Evolutionary conservation across 2,797 vertebrate species (phyloP).

Genomic region (Gymnodraco acuticeps): DNA sequence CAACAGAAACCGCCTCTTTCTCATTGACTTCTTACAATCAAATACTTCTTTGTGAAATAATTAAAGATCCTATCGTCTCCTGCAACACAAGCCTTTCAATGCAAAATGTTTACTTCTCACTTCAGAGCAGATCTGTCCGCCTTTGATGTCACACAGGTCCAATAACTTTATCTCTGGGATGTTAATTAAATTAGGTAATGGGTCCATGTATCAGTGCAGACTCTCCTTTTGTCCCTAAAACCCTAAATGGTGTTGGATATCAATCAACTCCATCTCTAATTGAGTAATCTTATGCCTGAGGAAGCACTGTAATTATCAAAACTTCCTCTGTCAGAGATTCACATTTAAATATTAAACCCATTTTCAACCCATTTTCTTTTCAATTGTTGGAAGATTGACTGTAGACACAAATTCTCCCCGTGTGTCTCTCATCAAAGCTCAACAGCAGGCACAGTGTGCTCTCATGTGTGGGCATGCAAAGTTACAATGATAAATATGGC

Average conservation of each 20-base stretch:
- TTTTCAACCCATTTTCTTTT: constrained; percentile 27
- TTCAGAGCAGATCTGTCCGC: constrained; percentile 13
- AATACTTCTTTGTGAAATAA: constrained; percentile 27
- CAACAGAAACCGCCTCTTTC: constrained; percentile 35
- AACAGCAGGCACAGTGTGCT: constrained; percentile 37
- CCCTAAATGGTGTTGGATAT: constrained; percentile 44
- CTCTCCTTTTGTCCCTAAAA: constrained; percentile 41
- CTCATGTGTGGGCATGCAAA: constrained; percentile 20
- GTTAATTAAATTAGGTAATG: constrained; percentile 45
- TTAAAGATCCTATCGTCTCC: constrained; percentile 29
- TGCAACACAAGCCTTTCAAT: constrained; percentile 10
- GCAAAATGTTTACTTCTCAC: constrained; percentile 29
- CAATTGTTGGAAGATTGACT: constrained; percentile 24
- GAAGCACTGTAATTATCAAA: constrained; percentile 58
- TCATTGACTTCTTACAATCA: constrained; percentile 26
- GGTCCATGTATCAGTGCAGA: constrained; percentile 25
- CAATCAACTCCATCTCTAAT: constrained; percentile 35
- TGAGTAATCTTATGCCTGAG: constrained; percentile 52
- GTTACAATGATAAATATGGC: constrained; percentile 35
- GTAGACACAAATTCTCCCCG: constrained; percentile 24
- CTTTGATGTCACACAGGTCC: constrained; percentile 9
- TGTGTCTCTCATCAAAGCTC: constrained; percentile 30
- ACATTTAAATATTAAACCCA: constrained; percentile 46
- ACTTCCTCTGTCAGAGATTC: constrained; percentile 45
- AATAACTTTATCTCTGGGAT: constrained; percentile 39